phyloP scores from a whole-genome alignment of 2,797 vertebrate genomes.

The Yasuhikotakia modesta region DNA sequence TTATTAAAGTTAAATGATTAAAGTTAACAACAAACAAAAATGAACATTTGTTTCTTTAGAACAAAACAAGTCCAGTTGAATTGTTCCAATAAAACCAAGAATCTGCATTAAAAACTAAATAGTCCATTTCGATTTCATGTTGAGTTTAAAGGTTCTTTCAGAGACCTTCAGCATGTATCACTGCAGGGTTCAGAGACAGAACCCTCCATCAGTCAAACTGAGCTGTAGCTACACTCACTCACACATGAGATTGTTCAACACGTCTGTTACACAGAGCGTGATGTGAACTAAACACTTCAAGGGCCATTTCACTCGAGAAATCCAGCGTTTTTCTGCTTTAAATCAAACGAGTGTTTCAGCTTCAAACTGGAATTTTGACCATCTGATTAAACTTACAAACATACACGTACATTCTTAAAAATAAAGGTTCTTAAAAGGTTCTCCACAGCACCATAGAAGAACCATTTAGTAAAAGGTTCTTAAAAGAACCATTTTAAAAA shows the following conservation, averaged over 20 bases:
- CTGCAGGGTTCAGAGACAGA: slow-evolving; percentile 7
- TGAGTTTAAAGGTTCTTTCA: background rate
- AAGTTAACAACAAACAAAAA: too few species aligned
- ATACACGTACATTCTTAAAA: background rate
- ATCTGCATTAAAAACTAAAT: background rate
- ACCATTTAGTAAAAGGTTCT: too few species aligned
- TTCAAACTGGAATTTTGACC: background rate
- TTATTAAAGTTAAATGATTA: too few species aligned
- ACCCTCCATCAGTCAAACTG: slow-evolving; percentile 46
- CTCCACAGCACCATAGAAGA: too few species aligned
- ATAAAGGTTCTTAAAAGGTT: too few species aligned
- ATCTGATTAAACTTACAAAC: background rate
- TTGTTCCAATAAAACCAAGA: background rate
- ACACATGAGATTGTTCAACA: slow-evolving; percentile 24
- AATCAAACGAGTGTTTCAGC: background rate
- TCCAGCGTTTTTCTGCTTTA: slow-evolving; percentile 23
- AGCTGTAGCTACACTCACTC: slow-evolving; percentile 8
- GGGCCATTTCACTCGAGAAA: slow-evolving; percentile 62
- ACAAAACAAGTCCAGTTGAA: too few species aligned
- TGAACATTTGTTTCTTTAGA: too few species aligned
- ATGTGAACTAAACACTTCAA: slow-evolving; percentile 52
- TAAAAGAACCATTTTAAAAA: too few species aligned
- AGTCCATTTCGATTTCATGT: background rate
- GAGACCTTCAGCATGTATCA: background rate
- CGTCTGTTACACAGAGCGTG: slow-evolving; percentile 54